Percentiles rank a stretch among this genome's conserved stretches.
phyloP scores from a whole-genome alignment of 2,888 invertebrate species.

The Mechanitis messenoides region DNA sequence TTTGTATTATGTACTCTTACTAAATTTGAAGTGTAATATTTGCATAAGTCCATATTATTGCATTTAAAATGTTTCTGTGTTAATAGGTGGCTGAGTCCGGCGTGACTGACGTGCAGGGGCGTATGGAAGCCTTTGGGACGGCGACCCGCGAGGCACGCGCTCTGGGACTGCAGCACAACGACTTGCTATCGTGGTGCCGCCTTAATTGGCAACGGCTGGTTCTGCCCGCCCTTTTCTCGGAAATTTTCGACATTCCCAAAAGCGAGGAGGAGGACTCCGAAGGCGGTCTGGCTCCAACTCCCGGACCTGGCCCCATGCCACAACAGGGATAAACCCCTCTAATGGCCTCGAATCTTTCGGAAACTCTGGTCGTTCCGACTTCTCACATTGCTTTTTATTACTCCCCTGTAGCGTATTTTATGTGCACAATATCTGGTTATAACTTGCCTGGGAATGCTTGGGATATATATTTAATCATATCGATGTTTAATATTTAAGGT shows the following conservation, averaged over 20 bases:
- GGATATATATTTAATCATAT: background rate
- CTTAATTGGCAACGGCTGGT: constrained; percentile 89
- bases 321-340: constrained; percentile 1
- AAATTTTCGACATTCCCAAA: constrained; percentile 96
- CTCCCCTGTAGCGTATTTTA: constrained; percentile 1
- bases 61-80: background rate
- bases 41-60: too few relatives aligned
- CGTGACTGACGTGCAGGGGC: constrained; percentile 37
- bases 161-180: constrained; percentile 88
- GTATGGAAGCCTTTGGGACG: constrained; percentile 46
- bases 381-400: constrained; percentile 3
- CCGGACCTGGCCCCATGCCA: background rate
- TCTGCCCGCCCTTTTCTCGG: constrained; percentile 95
- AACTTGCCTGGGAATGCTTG: background rate
- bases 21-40: too few relatives aligned
- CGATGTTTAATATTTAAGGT: constrained; percentile 4
- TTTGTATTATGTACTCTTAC: background rate
- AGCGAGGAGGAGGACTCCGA: constrained; percentile 42
- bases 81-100: constrained; percentile 32
- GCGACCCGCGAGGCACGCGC: constrained; percentile 82
- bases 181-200: constrained; percentile 93
- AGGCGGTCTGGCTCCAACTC: constrained; percentile 14
- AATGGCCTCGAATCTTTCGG: constrained; percentile 18
- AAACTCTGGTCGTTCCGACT: constrained; percentile 1
- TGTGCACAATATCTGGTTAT: constrained; percentile 1